Base-by-base conservation (phyloP, 2,113 vertebrate genomes). In the Setophaga coronata region DNA sequence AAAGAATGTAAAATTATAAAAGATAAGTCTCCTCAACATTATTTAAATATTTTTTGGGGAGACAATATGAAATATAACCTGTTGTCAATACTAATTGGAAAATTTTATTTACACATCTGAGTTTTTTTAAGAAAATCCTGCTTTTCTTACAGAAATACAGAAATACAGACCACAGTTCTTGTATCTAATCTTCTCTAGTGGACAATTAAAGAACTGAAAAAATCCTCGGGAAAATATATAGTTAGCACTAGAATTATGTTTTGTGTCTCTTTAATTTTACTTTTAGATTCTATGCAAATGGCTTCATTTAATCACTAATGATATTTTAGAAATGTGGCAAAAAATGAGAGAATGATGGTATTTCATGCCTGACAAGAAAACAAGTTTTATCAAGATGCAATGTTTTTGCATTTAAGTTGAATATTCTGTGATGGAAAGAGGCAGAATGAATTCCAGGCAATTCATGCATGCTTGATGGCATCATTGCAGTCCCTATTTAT, bases 371-470 rank as follows among this genome's bases (percentile, higher is more conserved):
- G 45, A 62, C n/a, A 93, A 91, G 80, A 79, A 61, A 82, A 90
- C 79, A 26, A 47, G 29, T 28, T 95, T 78, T 57, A 66, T 79
- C 24, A 66, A 91, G 84, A 56, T 26, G 11, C 9, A 84, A 53
- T 53, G n/a, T 10, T 88, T 94, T 93, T 76, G 10, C n/a, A 50
- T 82, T 84, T 43, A 65, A 73, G 14, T 47, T 70, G 18, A 29
- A 51, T 34, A 67, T 87, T 96, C 76, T 62, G 26, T 82, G 82
- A 58, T 17, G 56, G 84, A 89, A 95, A 72, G 51, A 96, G 72
- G 88, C 20, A 85, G 83, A 93, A 96, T 56, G 10, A 91, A 89
- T 95, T 78, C 51, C 40, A 90, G 57, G 71, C 83, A 89, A 82
- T 93, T 92, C 51, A 29, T 34, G 9, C 69, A 67, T 65, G 25